phyloP scores from a whole-genome alignment of 92 coral and sea anemone species.

The Metridium senile region DNA sequence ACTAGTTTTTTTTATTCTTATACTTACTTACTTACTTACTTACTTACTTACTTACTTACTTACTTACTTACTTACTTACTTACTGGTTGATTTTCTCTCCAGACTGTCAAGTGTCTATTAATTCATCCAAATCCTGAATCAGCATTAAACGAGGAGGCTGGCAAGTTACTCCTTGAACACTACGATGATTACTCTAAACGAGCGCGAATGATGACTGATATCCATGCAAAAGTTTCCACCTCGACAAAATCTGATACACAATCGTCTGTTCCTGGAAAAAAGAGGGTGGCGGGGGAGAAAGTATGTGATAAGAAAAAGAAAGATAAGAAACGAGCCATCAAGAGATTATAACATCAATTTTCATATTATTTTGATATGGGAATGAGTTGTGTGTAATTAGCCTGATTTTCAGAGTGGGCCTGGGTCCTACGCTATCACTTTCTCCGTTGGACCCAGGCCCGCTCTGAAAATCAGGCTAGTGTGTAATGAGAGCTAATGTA shows the following conservation, averaged over 20 bases:
- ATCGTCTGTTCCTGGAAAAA: constrained; percentile 79
- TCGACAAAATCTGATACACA: constrained; percentile 62
- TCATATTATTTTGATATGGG: not conserved
- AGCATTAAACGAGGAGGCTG: constrained; percentile 98
- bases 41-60: no score
- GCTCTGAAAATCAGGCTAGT: no score
- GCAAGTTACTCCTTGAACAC: constrained; percentile 88
- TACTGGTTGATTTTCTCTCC: not conserved
- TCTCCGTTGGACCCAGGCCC: no score
- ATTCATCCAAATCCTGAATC: constrained; percentile 99
- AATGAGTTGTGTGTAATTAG: not conserved
- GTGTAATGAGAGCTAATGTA: no score
- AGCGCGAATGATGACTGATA: constrained; percentile 93
- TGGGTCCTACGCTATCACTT: no score
- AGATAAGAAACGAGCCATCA: constrained; percentile 93
- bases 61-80: no score
- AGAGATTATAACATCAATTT: constrained; percentile 68
- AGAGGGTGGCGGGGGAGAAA: constrained; percentile 88
- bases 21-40: no score
- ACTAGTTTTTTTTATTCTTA: no score
- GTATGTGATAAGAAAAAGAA: constrained; percentile 94
- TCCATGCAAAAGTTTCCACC: constrained; percentile 82
- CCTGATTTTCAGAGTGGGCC: no score
- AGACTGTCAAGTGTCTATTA: constrained; percentile 96
- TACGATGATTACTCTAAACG: constrained; percentile 96